Evolutionary conservation across 1,140 invertebrate genomes (phyloP), one percentile per base, ranked within the genome.

Genomic region (Megalopta genalis): DNA sequence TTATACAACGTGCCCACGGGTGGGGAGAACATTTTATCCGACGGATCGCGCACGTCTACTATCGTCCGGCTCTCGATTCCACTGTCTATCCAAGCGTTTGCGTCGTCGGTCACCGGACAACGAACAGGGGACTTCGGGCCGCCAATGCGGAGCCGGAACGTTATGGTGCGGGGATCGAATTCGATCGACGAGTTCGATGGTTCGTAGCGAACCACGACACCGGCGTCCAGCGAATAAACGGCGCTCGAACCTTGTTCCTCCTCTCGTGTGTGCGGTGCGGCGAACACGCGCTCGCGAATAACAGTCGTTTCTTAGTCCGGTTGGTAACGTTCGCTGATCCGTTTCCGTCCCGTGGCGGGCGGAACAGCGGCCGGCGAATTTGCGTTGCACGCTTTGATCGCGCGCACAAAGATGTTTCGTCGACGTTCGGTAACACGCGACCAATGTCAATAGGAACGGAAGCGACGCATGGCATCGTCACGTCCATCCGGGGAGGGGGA

Each of bases 381-480:
- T 65, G 67, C 82, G 81, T 81, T 46, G 66, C 60, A 74, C 79
- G 76, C 65, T 82, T n/a, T 46, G 39, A 39, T 49, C 67, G 75
- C 72, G 84, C 59, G 23, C 52, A 57, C 54, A 32, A 70, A 84
- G 84, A 82, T 86, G 80, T 74, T n/a, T 76, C 70, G 72, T 49
- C 59, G 42, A 46, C 42, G 42, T 46, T 46, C 42, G 80, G 49
- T 85, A 76, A 82, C 88, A 88, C 82, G 81, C 87, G 87, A 85
- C 86, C 80, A 85, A 89, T 83, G 86, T 88, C 69, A 69, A 77
- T 80, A 86, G 86, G 85, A 86, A 85, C 81, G 85, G 21, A 79
- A 87, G 84, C 86, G 84, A 90, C 87, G 87, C 84, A 59, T 87
- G 73, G 81, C 85, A 83, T 87, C 86, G 84, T 82, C 83, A 79